Percentiles rank a stretch among this genome's conserved stretches.
Evolutionary conservation across 1,140 invertebrate species (phyloP).

Genomic region (Macrotrachela quadricornifera): DNA sequence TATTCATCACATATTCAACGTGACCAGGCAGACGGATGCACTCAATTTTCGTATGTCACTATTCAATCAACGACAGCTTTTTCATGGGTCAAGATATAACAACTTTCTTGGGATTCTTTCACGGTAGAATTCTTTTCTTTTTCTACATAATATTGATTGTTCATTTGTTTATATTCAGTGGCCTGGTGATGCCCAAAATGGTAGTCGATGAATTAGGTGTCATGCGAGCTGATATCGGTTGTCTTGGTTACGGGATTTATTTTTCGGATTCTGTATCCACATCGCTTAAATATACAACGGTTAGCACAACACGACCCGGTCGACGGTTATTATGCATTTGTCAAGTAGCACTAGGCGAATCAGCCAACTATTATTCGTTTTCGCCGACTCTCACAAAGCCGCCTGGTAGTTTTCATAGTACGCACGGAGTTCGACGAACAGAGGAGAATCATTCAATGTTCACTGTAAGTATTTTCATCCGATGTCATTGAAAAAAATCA

Average conservation of each 20-base stretch:
- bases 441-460: conserved; percentile 15
- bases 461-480: conserved; percentile 14
- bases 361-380: conserved; percentile 11
- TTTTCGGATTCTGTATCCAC: conserved; percentile 24
- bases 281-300: conserved; percentile 2
- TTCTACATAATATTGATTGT: neutral
- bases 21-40: conserved; percentile 17
- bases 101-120: conserved; percentile 28
- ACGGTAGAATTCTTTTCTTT: conserved; percentile 12
- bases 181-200: conserved; percentile 21
- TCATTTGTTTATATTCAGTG: conserved; percentile 13
- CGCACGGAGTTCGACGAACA: conserved; percentile 18
- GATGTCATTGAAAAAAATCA: no score
- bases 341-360: conserved; percentile 23
- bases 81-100: conserved; percentile 19
- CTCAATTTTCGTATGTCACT: conserved; percentile 11
- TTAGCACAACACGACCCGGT: conserved; percentile 7
- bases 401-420: conserved; percentile 24
- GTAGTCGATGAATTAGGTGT: conserved; percentile 22
- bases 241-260: conserved; percentile 26
- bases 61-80: conserved; percentile 14
- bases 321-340: conserved; percentile 20
- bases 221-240: conserved; percentile 19
- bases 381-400: conserved; percentile 14
- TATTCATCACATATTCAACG: conserved; percentile 15